phyloP scores from a whole-genome alignment of 2,113 vertebrate species.

The Chionis minor region DNA sequence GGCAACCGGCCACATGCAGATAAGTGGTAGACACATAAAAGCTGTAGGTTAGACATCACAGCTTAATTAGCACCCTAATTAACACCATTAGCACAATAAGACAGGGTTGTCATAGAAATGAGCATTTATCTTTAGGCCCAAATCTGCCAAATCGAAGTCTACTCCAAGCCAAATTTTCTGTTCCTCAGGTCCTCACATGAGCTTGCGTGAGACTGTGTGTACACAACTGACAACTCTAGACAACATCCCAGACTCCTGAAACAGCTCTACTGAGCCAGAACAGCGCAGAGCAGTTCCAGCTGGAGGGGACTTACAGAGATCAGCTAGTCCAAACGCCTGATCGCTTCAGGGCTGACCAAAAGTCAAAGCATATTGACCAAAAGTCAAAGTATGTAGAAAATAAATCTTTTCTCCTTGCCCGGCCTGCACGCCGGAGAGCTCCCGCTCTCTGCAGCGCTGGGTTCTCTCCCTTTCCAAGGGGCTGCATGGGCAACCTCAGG shows the following conservation, averaged over 20 bases:
- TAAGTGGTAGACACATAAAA: not conserved
- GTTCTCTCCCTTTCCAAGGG: not conserved
- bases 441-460: accelerated
- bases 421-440: not conserved
- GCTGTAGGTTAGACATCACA: not conserved
- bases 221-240: not conserved
- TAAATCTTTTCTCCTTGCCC: not conserved
- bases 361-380: not conserved
- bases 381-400: not conserved
- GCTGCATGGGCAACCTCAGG: not conserved
- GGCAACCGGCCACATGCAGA: not conserved
- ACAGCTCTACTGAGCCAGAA: too few species aligned
- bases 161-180: not conserved
- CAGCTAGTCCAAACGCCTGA: not conserved
- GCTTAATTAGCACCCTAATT: not conserved
- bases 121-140: not conserved
- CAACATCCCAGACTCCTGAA: not conserved
- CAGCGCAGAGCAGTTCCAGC: not conserved
- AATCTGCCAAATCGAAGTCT: not conserved
- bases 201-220: not conserved
- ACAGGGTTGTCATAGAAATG: not conserved
- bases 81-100: not conserved
- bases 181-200: not conserved
- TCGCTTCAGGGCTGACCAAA: not conserved
- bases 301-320: not conserved